These are phyloP conservation scores for Trissolcus brochymenae DNA, from an alignment of 2,888 invertebrate species.

Conservation along the genomic window DNA sequence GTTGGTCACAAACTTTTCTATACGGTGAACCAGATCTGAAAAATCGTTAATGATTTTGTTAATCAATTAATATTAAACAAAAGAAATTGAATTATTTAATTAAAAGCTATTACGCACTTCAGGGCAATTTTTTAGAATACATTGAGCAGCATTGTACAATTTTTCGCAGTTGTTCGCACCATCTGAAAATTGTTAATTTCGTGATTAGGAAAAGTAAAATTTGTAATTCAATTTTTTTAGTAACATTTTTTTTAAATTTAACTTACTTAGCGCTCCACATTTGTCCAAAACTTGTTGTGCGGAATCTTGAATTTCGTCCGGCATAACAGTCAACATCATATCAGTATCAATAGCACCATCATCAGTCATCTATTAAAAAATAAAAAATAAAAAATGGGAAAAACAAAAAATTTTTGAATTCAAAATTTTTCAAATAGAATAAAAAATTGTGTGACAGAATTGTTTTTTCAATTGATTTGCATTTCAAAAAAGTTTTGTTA, in stretches of 20 bases:
- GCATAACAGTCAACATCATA: conserved; percentile 68
- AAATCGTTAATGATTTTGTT: not conserved
- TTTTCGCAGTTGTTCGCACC: conserved; percentile 68
- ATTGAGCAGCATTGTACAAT: conserved; percentile 65
- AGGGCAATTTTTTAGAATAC: conserved; percentile 64
- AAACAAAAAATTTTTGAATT: no score
- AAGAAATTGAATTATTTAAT: no score
- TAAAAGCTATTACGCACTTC: conserved; percentile 62
- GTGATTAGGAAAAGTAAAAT: not conserved
- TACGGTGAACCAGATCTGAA: conserved; percentile 17
- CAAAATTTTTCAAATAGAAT: no score
- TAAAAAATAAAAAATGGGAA: no score
- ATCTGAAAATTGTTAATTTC: conserved; percentile 51
- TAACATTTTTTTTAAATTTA: not conserved
- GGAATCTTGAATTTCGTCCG: conserved; percentile 61
- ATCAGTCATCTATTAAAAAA: conserved; percentile 66
- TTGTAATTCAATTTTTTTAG: not conserved
- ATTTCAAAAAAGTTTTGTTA: no score
- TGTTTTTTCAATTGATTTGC: no score
- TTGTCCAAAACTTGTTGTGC: conserved; percentile 58
- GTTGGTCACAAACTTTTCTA: not conserved
- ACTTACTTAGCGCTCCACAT: conserved; percentile 63
- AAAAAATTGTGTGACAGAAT: no score
- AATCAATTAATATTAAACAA: no score
- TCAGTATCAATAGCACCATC: conserved; percentile 68